Evolutionary conservation across 1,140 invertebrate genomes (phyloP), one percentile per base, ranked within the genome.

Genomic region (Paraescarpia echinospica): DNA sequence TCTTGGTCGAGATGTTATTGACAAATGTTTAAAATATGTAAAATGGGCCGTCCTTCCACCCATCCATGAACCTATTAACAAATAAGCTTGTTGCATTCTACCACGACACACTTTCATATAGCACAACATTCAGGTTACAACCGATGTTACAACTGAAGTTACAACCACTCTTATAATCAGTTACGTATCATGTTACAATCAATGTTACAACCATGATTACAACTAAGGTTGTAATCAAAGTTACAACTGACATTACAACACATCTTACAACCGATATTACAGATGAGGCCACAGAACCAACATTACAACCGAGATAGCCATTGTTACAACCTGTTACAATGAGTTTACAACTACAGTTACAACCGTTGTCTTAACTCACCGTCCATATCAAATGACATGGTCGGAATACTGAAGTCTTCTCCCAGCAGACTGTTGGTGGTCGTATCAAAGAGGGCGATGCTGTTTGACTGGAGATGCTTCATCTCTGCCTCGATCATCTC

Each of bases 391-490:
- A 93, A 92, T 33, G 89, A 91, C 91, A 93, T 91, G 27, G 92
- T 91, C 31, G 89, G 51, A 33, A 91, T 51, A 41, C 89, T 94
- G 93, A 96, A 95, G 90, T 95, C 95, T 89, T 95, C 95, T n/a
- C 95, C 95, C 1, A 96, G 94, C n/a, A 96, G 93, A 91, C 94
- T 95, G 93, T 96, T 95, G n/a, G 95, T 95, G 59, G 94, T 94
- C 59, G 93, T 94, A 90, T 96, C 96, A 92, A 94, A 95, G 35
- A 99, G 96, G 9, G 98, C 97, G 90, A 98, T 96, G 5, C 98
- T 98, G 94, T 98, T 98, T 93, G 98, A 98, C 31, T 97, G 97
- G 96, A 98, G 98, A 22, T 98, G 96, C 91, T 97, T 97, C 94
- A 99, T 97, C 96, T 99, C 98, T 91, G 97, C 97, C 94, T 98